Percentiles rank a stretch among this genome's conserved stretches.
These are phyloP conservation scores for Argya squamiceps DNA, from an alignment of 2,797 vertebrate genomes.

Conservation along the genomic window DNA sequence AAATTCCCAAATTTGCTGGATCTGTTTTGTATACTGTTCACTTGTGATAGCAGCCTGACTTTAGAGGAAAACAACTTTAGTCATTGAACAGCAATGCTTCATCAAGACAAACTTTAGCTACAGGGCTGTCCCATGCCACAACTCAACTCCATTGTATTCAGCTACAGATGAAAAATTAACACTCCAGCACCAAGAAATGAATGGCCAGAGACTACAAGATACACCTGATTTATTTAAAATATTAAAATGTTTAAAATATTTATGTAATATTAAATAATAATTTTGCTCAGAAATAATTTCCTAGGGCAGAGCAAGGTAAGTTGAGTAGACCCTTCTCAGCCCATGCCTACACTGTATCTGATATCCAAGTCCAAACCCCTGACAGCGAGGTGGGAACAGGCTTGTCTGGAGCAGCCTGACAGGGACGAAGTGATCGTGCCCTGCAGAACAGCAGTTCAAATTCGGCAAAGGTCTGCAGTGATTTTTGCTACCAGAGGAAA, in stretches of 20 bases:
- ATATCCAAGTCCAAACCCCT: not conserved
- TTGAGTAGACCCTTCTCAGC: not conserved
- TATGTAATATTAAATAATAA: not conserved
- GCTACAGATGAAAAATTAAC: not conserved
- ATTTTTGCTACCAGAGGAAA: not conserved
- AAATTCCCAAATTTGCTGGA: not conserved
- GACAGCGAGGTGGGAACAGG: accelerated
- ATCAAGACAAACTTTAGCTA: not conserved
- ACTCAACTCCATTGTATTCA: not conserved
- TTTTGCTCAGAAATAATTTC: not conserved
- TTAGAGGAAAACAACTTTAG: not conserved
- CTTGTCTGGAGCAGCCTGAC: not conserved
- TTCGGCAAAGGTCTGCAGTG: accelerated
- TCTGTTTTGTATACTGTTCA: not conserved
- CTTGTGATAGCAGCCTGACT: not conserved
- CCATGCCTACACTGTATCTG: not conserved
- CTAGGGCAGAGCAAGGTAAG: not conserved
- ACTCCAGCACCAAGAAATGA: not conserved
- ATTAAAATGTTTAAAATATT: not conserved
- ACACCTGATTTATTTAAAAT: not conserved
- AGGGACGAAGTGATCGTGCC: not conserved
- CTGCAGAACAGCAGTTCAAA: not conserved
- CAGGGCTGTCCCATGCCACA: not conserved
- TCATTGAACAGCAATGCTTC: not conserved
- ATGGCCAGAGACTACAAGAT: not conserved